Conservation (phyloP, 2,888 invertebrate genomes). For the Yponomeuta sedellus region DNA sequence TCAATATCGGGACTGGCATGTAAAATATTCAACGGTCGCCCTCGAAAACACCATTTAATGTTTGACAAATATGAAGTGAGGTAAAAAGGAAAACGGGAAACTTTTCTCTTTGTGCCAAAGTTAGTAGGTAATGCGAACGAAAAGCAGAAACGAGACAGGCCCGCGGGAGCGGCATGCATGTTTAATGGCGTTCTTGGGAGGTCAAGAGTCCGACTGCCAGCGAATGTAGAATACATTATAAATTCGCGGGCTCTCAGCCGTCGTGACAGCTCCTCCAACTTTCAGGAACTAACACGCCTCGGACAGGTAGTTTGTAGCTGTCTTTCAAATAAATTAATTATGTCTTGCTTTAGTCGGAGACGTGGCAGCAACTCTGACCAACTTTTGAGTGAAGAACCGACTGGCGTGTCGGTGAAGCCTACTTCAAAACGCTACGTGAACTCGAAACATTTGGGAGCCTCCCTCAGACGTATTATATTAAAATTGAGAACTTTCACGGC, state of each 20-base stretch:
- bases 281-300: slow-evolving; percentile 50
- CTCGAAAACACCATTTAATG: slow-evolving; percentile 8
- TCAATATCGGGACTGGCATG: neutral
- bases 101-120: slow-evolving; percentile 67
- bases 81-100: slow-evolving; percentile 59
- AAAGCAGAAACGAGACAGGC: slow-evolving; percentile 46
- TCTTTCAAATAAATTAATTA: slow-evolving; percentile 73
- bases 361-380: slow-evolving; percentile 57
- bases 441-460: slow-evolving; percentile 27
- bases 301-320: slow-evolving; percentile 71
- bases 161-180: slow-evolving; percentile 65
- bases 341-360: slow-evolving; percentile 63
- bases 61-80: slow-evolving; percentile 39
- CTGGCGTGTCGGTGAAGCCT: neutral
- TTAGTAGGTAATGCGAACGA: slow-evolving; percentile 57
- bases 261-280: slow-evolving; percentile 36
- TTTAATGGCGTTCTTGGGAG: slow-evolving; percentile 71
- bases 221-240: slow-evolving; percentile 67
- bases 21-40: slow-evolving; percentile 11
- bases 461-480: slow-evolving; percentile 6
- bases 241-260: slow-evolving; percentile 47
- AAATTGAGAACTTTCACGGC: slow-evolving; percentile 33
- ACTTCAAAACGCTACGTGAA: slow-evolving; percentile 38
- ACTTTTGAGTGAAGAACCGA: slow-evolving; percentile 49
- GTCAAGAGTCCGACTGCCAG: slow-evolving; percentile 65